Base-by-base conservation (phyloP, 2,888 invertebrate genomes). In the Idaea aversata region DNA sequence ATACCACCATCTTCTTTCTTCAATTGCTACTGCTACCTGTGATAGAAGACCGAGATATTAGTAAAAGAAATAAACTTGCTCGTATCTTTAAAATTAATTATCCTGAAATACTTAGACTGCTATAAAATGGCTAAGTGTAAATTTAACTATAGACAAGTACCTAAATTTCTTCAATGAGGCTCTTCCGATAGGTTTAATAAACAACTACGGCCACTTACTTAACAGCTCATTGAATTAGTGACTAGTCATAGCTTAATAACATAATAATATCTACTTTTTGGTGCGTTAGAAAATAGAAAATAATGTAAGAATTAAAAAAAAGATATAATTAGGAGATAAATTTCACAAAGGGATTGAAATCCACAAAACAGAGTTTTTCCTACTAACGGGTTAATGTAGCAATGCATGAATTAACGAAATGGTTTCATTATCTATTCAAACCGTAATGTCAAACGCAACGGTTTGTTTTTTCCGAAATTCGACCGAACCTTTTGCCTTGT, bases 1-100 rank as follows among this genome's bases (percentile, higher is more conserved):
- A 65, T 94, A 93, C 95, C 95, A 95, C 92, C 94, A 95, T 60
- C 94, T 93, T 61, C 94, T 85, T 66, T 94, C 94, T 79, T 95
- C 95, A 35, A 95, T 83, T 16, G 94, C 94, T 10, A 95, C 93
- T 15, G 93, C 94, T 59, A 95, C 94, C 95, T 95, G 79, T 25
- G 47, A 34, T 13, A 16, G 6, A 6, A 34, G n/a, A 59, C 15
- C 5, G 5, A 7, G 15, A 57, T 58, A 15, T 7, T 59, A 59
- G 7, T 16, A 15, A 16, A 59, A 6, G 15, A 15, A 59, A 59
- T 13, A 16, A 15, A 47, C 10, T 47, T 47, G 47, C 25, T 25
- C 25, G 2, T 25, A 25, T 25, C 25, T 25, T 25, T 25, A 2
- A 25, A 25, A 25, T 25, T 3, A 3, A 25, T 25, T 2, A 1